Percentiles rank a stretch among this genome's conserved stretches.
These are phyloP conservation scores for Hemibagrus guttatus DNA, from an alignment of 2,797 vertebrate species.

Conservation along the genomic window DNA sequence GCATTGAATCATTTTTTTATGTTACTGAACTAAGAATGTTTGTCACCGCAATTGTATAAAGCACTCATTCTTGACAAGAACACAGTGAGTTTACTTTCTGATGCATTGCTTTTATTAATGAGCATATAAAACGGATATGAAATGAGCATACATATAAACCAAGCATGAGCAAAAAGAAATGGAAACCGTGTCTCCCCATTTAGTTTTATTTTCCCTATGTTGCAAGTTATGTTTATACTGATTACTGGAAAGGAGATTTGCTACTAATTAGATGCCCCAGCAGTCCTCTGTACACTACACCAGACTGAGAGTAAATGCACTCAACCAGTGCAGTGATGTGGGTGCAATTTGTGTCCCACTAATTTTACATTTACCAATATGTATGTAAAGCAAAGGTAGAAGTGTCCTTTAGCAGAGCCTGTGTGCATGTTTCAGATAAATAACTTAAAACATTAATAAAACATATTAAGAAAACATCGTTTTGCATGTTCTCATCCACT, in stretches of 20 bases:
- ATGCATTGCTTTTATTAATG: slow-evolving; percentile 55
- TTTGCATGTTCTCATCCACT: neutral
- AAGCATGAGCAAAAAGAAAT: neutral
- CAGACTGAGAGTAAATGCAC: slow-evolving; percentile 65
- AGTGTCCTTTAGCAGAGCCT: neutral
- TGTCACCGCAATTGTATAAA: slow-evolving; percentile 37
- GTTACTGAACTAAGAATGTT: slow-evolving; percentile 37
- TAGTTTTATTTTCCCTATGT: slow-evolving; percentile 42
- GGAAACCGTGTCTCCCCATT: slow-evolving; percentile 2
- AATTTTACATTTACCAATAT: slow-evolving; percentile 6
- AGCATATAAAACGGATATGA: slow-evolving; percentile 37
- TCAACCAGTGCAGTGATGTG: slow-evolving; percentile 24
- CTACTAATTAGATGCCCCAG: slow-evolving; percentile 57
- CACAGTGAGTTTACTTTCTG: slow-evolving; percentile 47
- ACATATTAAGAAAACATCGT: neutral
- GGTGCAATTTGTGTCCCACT: neutral
- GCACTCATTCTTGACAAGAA: slow-evolving; percentile 42
- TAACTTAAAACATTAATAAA: neutral
- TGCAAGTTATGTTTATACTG: slow-evolving; percentile 51
- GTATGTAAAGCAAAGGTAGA: neutral
- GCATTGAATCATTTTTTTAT: slow-evolving; percentile 46
- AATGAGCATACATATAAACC: neutral
- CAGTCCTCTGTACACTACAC: slow-evolving; percentile 59
- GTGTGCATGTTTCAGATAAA: neutral
- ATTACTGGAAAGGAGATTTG: slow-evolving; percentile 51